phyloP scores from a whole-genome alignment of 2,113 vertebrate genomes.

The Rhipidura dahli region DNA sequence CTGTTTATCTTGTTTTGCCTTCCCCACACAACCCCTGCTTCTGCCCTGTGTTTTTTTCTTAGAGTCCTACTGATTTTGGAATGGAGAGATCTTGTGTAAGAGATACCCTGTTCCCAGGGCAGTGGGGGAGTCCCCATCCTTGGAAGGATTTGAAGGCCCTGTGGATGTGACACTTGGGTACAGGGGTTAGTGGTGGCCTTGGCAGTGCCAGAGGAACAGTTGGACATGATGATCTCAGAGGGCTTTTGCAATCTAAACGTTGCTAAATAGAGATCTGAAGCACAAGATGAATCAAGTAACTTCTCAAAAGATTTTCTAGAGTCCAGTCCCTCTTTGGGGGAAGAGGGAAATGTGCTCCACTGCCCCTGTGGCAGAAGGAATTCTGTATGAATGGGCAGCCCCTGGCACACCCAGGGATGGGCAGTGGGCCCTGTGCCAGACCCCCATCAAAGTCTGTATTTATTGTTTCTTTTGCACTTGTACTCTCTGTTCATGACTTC shows the following conservation, averaged over 20 bases:
- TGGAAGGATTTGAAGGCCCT: neutral
- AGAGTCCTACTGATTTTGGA: neutral
- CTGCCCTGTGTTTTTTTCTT: neutral
- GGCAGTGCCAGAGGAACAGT: neutral
- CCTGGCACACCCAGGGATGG: neutral
- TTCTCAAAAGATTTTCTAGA: neutral
- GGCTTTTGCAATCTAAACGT: neutral
- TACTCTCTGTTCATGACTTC: neutral
- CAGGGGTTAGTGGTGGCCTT: neutral
- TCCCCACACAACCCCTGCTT: no score
- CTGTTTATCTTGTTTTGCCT: neutral
- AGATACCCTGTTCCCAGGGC: neutral
- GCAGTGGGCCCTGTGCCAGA: neutral
- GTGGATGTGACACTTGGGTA: neutral
- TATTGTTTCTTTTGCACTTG: neutral
- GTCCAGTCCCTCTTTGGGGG: neutral
- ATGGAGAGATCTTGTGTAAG: neutral
- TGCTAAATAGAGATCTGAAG: neutral
- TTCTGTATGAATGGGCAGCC: fast-evolving
- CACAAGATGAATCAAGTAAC: neutral
- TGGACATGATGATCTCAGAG: neutral
- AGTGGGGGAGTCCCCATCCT: neutral
- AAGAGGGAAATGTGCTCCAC: neutral
- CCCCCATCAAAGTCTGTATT: neutral
- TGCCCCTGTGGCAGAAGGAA: neutral